Conservation (phyloP, 2,113 vertebrate genomes). For the Megalops atlanticus region DNA sequence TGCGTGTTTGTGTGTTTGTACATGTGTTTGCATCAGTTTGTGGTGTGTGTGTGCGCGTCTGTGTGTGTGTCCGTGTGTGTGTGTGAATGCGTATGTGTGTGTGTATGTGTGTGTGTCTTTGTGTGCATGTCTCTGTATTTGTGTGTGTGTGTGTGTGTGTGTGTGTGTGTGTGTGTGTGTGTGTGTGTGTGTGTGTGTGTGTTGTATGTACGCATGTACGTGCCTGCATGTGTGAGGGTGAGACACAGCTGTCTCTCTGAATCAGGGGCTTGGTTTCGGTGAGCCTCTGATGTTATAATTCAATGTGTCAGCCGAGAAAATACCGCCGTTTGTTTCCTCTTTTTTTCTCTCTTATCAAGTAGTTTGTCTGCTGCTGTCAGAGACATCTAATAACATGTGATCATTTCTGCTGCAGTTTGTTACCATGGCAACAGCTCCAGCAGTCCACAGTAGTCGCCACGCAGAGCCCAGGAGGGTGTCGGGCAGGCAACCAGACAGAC, state of each 20-base stretch:
- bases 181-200: slow-evolving; percentile 1
- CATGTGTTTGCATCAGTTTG: slow-evolving; percentile 6
- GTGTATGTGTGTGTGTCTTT: slow-evolving; percentile 21
- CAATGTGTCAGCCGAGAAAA: slow-evolving; percentile 49
- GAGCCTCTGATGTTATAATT: slow-evolving; percentile 50
- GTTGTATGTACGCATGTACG: slow-evolving; percentile 33
- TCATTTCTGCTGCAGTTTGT: slow-evolving; percentile 72
- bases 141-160: slow-evolving; percentile 19
- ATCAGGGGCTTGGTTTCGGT: slow-evolving; percentile 24
- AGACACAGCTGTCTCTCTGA: slow-evolving; percentile 36
- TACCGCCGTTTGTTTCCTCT: slow-evolving; percentile 23
- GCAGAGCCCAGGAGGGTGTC: slow-evolving; percentile 31
- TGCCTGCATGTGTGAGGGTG: slow-evolving; percentile 6
- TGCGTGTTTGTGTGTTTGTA: neutral
- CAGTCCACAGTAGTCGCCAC: slow-evolving; percentile 29
- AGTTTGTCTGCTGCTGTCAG: slow-evolving; percentile 65
- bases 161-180: slow-evolving; percentile 7
- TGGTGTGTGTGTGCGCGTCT: neutral
- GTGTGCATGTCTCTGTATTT: neutral
- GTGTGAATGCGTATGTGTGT: slow-evolving; percentile 1
- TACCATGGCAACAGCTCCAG: slow-evolving; percentile 61
- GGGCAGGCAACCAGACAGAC: neutral
- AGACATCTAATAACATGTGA: slow-evolving; percentile 78
- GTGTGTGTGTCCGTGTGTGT: neutral
- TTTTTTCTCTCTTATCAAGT: slow-evolving; percentile 51